Percentiles rank a stretch among this genome's conserved stretches.
Conservation (phyloP, 2,113 vertebrate species). For the Lophius piscatorius region DNA sequence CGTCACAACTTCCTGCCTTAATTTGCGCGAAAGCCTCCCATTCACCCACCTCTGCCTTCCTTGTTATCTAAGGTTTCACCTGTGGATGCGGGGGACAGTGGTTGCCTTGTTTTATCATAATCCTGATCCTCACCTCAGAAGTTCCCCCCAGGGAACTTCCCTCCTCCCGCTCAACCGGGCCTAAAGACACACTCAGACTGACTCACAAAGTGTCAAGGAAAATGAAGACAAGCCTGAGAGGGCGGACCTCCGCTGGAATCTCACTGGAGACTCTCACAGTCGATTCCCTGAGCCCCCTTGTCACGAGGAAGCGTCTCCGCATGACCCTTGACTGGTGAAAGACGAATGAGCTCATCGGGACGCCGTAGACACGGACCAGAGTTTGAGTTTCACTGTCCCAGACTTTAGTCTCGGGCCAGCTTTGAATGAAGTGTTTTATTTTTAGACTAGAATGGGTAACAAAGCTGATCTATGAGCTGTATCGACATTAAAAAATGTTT, state of each 20-base stretch:
- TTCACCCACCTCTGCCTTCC: slow-evolving; percentile 50
- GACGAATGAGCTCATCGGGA: slow-evolving; percentile 55
- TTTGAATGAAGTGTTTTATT: slow-evolving; percentile 24
- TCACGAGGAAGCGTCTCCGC: slow-evolving; percentile 42
- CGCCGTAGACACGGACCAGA: not conserved
- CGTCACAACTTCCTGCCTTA: slow-evolving; percentile 51
- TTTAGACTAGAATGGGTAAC: not conserved
- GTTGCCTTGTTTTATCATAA: slow-evolving; percentile 75
- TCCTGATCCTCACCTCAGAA: slow-evolving; percentile 76
- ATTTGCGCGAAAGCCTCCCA: slow-evolving; percentile 59
- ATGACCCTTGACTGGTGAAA: slow-evolving; percentile 47
- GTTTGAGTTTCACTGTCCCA: slow-evolving; percentile 1
- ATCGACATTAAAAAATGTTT: slow-evolving; percentile 28
- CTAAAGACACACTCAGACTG: slow-evolving; percentile 62
- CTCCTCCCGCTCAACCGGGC: slow-evolving; percentile 41
- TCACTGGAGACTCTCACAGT: slow-evolving; percentile 50
- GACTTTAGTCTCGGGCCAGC: slow-evolving; percentile 12
- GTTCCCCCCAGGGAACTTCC: slow-evolving; percentile 64
- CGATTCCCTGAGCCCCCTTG: slow-evolving; percentile 50
- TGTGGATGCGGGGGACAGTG: slow-evolving; percentile 65
- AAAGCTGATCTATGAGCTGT: slow-evolving; percentile 11
- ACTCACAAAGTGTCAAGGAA: slow-evolving; percentile 60
- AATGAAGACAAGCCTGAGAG: slow-evolving; percentile 55
- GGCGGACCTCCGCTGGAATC: slow-evolving; percentile 19
- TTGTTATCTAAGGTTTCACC: slow-evolving; percentile 68